Percentiles rank a stretch among this genome's conserved stretches.
These are phyloP conservation scores for Lepus oiostolus DNA, from an alignment of 2,797 vertebrate species.

Conservation along the genomic window DNA sequence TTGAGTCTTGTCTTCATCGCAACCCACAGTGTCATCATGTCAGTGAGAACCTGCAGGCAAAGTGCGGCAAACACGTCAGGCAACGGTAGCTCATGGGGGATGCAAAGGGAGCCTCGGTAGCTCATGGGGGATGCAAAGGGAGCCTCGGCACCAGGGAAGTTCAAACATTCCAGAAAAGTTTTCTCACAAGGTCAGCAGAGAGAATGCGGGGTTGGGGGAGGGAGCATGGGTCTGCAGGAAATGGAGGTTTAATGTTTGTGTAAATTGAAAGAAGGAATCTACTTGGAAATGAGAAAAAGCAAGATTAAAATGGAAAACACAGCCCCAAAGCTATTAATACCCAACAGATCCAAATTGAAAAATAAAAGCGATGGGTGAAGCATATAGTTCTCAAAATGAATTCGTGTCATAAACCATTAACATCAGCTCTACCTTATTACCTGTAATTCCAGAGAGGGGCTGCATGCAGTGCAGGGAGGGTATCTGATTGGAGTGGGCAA, in stretches of 20 bases:
- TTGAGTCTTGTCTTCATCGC: neutral
- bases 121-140: neutral
- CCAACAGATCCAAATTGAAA: slow-evolving; percentile 86
- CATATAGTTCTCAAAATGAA: slow-evolving; percentile 88
- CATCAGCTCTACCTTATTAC: slow-evolving; percentile 85
- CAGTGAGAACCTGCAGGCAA: neutral
- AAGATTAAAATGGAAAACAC: slow-evolving; percentile 86
- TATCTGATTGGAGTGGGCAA: neutral
- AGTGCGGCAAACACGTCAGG: neutral
- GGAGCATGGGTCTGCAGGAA: slow-evolving; percentile 63
- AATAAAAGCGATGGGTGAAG: slow-evolving; percentile 85
- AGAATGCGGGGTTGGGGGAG: neutral
- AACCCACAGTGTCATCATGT: neutral
- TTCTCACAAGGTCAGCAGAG: slow-evolving; percentile 59
- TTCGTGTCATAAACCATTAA: slow-evolving; percentile 86
- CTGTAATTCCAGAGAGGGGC: slow-evolving; percentile 75
- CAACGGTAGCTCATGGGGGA: rapidly evolving
- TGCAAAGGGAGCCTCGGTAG: neutral
- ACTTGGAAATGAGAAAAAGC: slow-evolving; percentile 84
- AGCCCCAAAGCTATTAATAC: slow-evolving; percentile 84
- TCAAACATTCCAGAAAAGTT: slow-evolving; percentile 28
- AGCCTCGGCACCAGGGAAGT: neutral
- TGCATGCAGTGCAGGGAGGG: neutral
- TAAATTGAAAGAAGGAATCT: slow-evolving; percentile 83
- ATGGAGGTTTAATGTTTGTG: slow-evolving; percentile 82